Base-by-base conservation (phyloP, 2,113 vertebrate species). In the Mormyrus lacerda region DNA sequence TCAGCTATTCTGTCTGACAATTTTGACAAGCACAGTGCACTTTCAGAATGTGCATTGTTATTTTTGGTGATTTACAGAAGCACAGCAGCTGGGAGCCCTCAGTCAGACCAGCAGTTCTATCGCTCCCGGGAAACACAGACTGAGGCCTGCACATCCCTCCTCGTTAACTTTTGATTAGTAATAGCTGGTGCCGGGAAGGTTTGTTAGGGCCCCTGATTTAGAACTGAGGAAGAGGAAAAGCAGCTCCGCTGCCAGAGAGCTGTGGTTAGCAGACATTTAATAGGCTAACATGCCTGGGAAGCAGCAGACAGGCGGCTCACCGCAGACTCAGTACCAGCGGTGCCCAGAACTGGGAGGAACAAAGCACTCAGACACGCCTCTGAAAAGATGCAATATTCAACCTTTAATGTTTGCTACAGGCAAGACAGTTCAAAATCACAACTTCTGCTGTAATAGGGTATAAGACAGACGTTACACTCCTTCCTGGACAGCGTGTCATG, bases 361-460 rank as follows among this genome's bases (percentile, higher is more conserved):
- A 79, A 19, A 47, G 15, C 45, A 53, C n/a, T 27, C 24, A 31
- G 84, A 86, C 48, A 86, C 1, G n/a, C 27, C 27, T 39, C 45
- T 65, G 39, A 39, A 44, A 31, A 51, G 15, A 51, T 79, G 73
- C 1, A 31, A 87, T 21, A 50, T 47, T 65, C 58, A 90, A 93
- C 90, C n/a, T 94, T 95, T 94, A 93, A 92, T 95, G 69, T 92
- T 61, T 90, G 91, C 76, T 90, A 87, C 92, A 90, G 91, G 85
- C 91, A 91, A 93, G 85, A 89, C 90, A 85, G 91, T 91, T 91
- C 73, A 65, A 89, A 65, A 87, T 92, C 44, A 91, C 47, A 92
- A 24, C 44, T 76, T 87, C n/a, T 61, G 31, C 69, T 55, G 87
- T 87, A 90, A 91, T 88, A 89, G 65, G 50, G 85, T 90, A 89